Conservation (phyloP, 23 tunicate species). For the Halocynthia roretzi region DNA sequence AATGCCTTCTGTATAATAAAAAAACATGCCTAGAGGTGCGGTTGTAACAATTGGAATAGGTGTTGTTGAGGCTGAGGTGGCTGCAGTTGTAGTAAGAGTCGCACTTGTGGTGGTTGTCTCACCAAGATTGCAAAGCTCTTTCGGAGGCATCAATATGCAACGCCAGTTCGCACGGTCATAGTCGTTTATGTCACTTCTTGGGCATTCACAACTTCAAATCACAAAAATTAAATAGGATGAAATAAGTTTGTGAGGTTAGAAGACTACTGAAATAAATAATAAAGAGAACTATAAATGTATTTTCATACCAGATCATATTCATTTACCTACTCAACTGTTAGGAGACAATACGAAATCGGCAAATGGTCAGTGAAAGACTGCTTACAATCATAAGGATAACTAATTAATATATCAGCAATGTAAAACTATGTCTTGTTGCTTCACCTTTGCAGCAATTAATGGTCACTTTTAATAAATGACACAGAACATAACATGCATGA, state of each 20-base stretch:
- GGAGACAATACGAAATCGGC: too few species aligned
- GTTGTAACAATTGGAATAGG: conserved; percentile 20
- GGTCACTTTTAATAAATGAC: too few species aligned
- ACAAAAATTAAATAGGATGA: neutral
- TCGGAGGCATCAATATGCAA: conserved; percentile 59
- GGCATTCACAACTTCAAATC: conserved; percentile 61
- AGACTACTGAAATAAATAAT: neutral
- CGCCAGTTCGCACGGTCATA: conserved; percentile 93
- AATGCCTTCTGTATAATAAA: neutral
- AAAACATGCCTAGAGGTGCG: conserved; percentile 10
- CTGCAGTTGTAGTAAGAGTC: conserved; percentile 28
- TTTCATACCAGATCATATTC: neutral
- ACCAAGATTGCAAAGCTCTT: conserved; percentile 16
- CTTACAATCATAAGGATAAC: too few species aligned
- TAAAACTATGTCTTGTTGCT: too few species aligned
- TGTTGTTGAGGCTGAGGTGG: neutral
- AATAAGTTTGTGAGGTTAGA: neutral
- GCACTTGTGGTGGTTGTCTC: neutral
- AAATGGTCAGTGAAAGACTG: too few species aligned
- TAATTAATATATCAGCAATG: too few species aligned
- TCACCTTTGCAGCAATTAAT: too few species aligned
- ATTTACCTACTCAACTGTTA: too few species aligned
- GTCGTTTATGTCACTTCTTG: conserved; percentile 27
- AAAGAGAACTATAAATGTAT: neutral
- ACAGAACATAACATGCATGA: too few species aligned